phyloP scores from a whole-genome alignment of 2,888 invertebrate species.

The Abrostola triplasia region DNA sequence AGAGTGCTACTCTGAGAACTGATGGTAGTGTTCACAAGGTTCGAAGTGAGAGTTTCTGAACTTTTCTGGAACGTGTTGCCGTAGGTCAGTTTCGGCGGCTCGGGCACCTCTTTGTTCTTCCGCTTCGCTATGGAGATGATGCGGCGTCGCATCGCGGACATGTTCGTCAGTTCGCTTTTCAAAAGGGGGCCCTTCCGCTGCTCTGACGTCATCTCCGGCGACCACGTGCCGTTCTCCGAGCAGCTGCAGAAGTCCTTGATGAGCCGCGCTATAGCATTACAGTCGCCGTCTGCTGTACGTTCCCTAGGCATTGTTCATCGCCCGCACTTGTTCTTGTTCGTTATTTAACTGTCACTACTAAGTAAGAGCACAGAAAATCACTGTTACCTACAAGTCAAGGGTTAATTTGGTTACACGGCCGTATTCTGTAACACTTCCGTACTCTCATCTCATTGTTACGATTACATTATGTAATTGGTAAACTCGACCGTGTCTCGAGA shows the following conservation, averaged over 20 bases:
- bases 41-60: constrained; percentile 76
- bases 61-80: constrained; percentile 66
- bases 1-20: constrained; percentile 81
- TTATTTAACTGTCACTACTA: constrained; percentile 81
- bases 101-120: constrained; percentile 72
- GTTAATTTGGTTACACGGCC: constrained; percentile 66
- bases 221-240: constrained; percentile 86
- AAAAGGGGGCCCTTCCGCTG: constrained; percentile 78
- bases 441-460: constrained; percentile 64
- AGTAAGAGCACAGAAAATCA: constrained; percentile 79
- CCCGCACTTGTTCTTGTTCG: constrained; percentile 57
- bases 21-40: constrained; percentile 78
- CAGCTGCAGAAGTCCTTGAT: constrained; percentile 86
- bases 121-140: constrained; percentile 81
- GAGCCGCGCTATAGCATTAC: constrained; percentile 82
- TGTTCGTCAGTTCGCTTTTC: constrained; percentile 83
- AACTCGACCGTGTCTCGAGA: constrained; percentile 57
- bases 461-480: constrained; percentile 61
- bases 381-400: constrained; percentile 64
- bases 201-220: constrained; percentile 83
- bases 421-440: constrained; percentile 65
- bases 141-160: constrained; percentile 82
- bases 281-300: constrained; percentile 75
- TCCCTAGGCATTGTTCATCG: constrained; percentile 79
- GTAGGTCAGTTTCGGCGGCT: constrained; percentile 72